These are phyloP conservation scores for Chloroceryle aenea DNA, from an alignment of 2,113 vertebrate genomes.

Conservation along the genomic window DNA sequence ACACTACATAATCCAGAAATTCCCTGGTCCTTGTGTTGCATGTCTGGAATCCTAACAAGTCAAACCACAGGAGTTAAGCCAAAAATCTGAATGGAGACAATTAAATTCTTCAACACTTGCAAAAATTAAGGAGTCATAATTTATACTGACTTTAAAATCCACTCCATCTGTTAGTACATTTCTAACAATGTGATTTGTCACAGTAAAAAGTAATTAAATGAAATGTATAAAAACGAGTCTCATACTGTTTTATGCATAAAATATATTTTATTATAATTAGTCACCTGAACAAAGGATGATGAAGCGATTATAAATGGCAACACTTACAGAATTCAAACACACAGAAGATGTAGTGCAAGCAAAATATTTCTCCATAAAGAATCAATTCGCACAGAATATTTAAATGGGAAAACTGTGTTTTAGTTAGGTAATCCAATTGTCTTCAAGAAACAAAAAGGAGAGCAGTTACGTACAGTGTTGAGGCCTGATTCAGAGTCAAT, in stretches of 20 bases:
- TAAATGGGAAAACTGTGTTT: background rate
- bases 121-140: constrained; percentile 59
- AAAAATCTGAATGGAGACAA: constrained; percentile 54
- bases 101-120: constrained; percentile 55
- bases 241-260: constrained; percentile 59
- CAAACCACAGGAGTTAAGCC: constrained; percentile 59
- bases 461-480: constrained; percentile 28
- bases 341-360: background rate
- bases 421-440: constrained; percentile 46
- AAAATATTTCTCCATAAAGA: constrained; percentile 20
- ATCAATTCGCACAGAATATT: background rate
- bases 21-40: constrained; percentile 50
- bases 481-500: constrained; percentile 55
- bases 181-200: constrained; percentile 66
- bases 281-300: constrained; percentile 65
- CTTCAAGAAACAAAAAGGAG: constrained; percentile 31
- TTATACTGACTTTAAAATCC: constrained; percentile 61
- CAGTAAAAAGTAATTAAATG: constrained; percentile 65
- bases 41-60: constrained; percentile 71
- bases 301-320: constrained; percentile 34
- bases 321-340: background rate
- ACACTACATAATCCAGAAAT: constrained; percentile 51
- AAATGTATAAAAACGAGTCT: constrained; percentile 50
- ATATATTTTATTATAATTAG: constrained; percentile 64
- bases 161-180: constrained; percentile 65